Base-by-base conservation (phyloP, 37 sponge, comb jelly and placozoan species). In the Eunapius fragilis region DNA sequence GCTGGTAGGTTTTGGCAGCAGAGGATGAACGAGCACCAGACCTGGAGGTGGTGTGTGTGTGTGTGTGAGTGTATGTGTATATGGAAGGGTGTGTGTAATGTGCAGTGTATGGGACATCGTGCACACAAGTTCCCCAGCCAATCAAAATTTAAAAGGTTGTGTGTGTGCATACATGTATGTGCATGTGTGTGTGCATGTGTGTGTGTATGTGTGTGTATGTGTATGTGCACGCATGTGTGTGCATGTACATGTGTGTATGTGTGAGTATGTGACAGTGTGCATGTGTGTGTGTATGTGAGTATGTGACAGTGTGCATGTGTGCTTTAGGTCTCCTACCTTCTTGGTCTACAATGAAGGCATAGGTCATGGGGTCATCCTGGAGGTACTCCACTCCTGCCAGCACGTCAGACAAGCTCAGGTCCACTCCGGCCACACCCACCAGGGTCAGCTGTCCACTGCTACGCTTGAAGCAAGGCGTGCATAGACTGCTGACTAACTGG, bases 321-420 rank as follows among this genome's bases (percentile, higher is more conserved):
- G n/a, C n/a, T n/a, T n/a, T n/a, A n/a, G 47, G 9, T 4, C 4
- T 9, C 27, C 32, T 25, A 84, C 89, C 79, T 2, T 82, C 72
- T 48, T 50, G 48, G 32, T 84, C 78, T 0, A 88, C 75, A 24
- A 88, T 37, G 37, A 84, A 84, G 10, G 84, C 84, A 77, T 84
- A 84, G 7, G 77, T 76, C 30, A 68, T 41, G 25, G 41, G 79
- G 28, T 71, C 84, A 13, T 38, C 67, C 26, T 28, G 76, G 67
- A 87, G 89, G 48, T 67, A 80, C 81, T 68, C 80, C 47, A 82
- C 91, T 41, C 49, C 71, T 35, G 48, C 75, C 24, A 87, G 33
- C 35, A 87, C 32, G 27, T 87, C 88, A 0, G 50, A 9, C 3
- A 87, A 67, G 17, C 82, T 81, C 28, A 87, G 31, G 36, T 87